Evolutionary conservation across 2,888 invertebrate species (phyloP), one percentile per base, ranked within the genome.

Genomic region (Ephialtes manifestator): DNA sequence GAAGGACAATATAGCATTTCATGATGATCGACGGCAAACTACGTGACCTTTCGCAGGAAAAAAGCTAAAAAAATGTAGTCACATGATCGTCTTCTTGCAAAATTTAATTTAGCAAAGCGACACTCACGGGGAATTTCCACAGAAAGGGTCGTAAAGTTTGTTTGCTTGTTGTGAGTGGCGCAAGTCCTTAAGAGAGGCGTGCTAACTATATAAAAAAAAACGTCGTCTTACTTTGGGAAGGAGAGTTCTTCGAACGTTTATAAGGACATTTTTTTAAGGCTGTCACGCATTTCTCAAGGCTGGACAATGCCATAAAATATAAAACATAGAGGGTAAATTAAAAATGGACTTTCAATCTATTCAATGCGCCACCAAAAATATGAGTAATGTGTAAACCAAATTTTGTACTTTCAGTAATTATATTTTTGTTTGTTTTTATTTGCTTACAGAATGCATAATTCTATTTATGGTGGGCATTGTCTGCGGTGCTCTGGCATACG

Each of bases 361-460:
- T 31, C 15, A 2, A 4, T 15, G 46, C 60, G 18, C 35, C 35
- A 15, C 46, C 60, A 48, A 63, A 60, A 60, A 43, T 43, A 18
- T 48, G 48, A 35, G 7, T 51, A n/a, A 65, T 13, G 1, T 46
- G 51, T 20, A 43, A n/a, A 51, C 51, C 8, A 28, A 11, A 60
- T 11, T 7, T 11, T 18, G 28, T 4, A 4, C 31, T 72, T 53
- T 48, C n/a, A 15, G 24, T 55, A 55, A 20, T 2, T 58, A 2
- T 28, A 58, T 4, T 28, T 13, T 13, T 58, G 15, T 13, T 46
- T 55, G 10, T 35, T 79, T 28, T 71, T 76, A 18, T 81, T 81
- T 46, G 83, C 28, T 94, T 94, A 35, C 91, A 94, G 94, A 93
- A 91, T 94, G 93, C 83, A 90, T 94, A 39, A 90, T 94, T 79